Conservation (phyloP, 1,140 invertebrate species). For the Drosophila erecta region DNA sequence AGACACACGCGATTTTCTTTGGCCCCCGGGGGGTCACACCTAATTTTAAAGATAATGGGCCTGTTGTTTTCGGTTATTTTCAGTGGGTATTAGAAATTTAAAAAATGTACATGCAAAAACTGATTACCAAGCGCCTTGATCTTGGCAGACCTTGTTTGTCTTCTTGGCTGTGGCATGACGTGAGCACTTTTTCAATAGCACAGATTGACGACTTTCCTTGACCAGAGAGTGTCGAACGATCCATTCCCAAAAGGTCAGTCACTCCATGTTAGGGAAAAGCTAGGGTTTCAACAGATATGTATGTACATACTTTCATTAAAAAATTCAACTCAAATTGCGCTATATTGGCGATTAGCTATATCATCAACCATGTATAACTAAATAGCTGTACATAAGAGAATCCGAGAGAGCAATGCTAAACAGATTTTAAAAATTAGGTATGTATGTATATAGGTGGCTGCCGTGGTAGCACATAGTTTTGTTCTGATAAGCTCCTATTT, state of each 20-base stretch:
- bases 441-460: slow-evolving; percentile 15
- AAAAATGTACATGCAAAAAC: slow-evolving; percentile 57
- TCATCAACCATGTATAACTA: slow-evolving; percentile 4
- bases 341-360: slow-evolving; percentile 1
- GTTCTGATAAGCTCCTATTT: slow-evolving; percentile 48
- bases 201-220: slow-evolving; percentile 17
- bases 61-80: slow-evolving; percentile 62
- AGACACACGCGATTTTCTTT: slow-evolving; percentile 27
- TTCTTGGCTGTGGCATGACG: slow-evolving; percentile 61
- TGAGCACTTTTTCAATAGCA: slow-evolving; percentile 33
- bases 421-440: slow-evolving; percentile 21
- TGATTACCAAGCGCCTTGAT: slow-evolving; percentile 71
- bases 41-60: slow-evolving; percentile 66
- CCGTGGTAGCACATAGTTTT: slow-evolving; percentile 34
- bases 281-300: slow-evolving; percentile 24
- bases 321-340: slow-evolving; percentile 4
- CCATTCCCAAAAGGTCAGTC: slow-evolving; percentile 13
- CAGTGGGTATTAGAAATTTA: slow-evolving; percentile 43
- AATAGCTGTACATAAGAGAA: slow-evolving; percentile 4
- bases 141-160: slow-evolving; percentile 73
- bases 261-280: slow-evolving; percentile 1
- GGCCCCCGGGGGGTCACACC: slow-evolving; percentile 51
- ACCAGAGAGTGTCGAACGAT: slow-evolving; percentile 17
- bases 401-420: slow-evolving; percentile 12
- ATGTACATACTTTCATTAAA: slow-evolving; percentile 13